Evolutionary conservation across 2,888 invertebrate species (phyloP).

Genomic region (Eupeodes luniger): DNA sequence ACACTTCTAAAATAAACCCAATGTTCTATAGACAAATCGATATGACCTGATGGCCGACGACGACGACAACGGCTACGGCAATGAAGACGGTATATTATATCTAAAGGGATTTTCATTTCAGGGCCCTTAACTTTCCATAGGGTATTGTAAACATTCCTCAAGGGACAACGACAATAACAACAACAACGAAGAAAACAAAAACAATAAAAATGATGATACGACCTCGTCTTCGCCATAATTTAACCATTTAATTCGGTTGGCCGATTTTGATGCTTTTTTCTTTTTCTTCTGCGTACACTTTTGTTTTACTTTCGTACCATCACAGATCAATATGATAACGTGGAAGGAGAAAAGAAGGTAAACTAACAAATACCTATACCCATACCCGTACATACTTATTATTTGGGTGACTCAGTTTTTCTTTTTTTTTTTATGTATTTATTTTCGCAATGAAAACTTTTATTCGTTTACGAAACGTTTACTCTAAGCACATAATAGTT

Average conservation of each 20-base stretch:
- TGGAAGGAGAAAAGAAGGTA: neutral
- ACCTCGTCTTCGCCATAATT: conserved; percentile 40
- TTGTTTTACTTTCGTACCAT: conserved; percentile 55
- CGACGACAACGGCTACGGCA: too few species aligned
- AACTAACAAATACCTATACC: too few species aligned
- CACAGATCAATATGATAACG: conserved; percentile 38
- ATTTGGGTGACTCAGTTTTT: neutral
- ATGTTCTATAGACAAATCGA: conserved; percentile 47
- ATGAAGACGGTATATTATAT: too few species aligned
- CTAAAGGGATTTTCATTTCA: conserved; percentile 35
- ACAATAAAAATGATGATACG: conserved; percentile 30
- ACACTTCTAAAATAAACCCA: conserved; percentile 3
- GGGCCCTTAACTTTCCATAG: conserved; percentile 30
- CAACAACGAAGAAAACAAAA: neutral
- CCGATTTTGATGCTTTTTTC: conserved; percentile 39
- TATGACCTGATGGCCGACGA: conserved; percentile 14
- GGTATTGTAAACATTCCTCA: neutral
- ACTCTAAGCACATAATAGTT: conserved; percentile 53
- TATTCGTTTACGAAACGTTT: conserved; percentile 55
- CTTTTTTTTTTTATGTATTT: neutral
- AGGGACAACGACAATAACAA: neutral
- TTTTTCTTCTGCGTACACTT: neutral
- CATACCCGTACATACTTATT: neutral
- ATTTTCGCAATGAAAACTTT: conserved; percentile 21
- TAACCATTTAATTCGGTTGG: conserved; percentile 67